Base-by-base conservation (phyloP, 2,888 invertebrate genomes). In the Hyles lineata region DNA sequence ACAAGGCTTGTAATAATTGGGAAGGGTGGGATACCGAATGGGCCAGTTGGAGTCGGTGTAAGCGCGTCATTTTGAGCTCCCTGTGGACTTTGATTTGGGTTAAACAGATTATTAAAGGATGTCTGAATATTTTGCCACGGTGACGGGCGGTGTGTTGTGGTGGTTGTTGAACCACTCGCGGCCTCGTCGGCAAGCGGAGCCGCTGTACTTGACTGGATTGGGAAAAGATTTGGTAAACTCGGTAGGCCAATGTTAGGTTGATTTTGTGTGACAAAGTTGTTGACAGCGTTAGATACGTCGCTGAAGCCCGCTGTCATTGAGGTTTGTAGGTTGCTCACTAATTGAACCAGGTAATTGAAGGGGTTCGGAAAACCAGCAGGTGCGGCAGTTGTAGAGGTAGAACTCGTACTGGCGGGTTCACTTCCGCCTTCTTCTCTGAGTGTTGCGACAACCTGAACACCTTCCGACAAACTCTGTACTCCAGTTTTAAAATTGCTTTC, bases 401-500 rank as follows among this genome's bases (percentile, higher is more conserved):
- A 73, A 23, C 9, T 52, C 6, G 77, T 67, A 70, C 55, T 52
- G 50, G 55, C 70, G 17, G 74, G 74, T 71, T 78, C 81, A 35
- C 76, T 76, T 71, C 76, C 83, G 69, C 82, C 85, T 43, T 88
- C 87, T 25, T 88, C 88, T 74, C 85, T 89, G 52, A 88, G 73
- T 21, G 80, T 82, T 1, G 87, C 85, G 55, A 88, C 83, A 19
- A 87, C 77, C 73, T 87, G 81, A 1, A 92, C 85, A 17, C 92
- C 90, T 52, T 89, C 87, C 5, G 86, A 77, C 43, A 93, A 80
- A 70, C 86, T 85, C 58, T 88, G 80, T 4, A 93, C 83, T 35
- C 89, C 90, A 6, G 76, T 80, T 58, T 89, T 83, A 74, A 93
- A 91, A 67, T 90, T 89, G 32, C 83, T 83, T 76, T 89, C 85